Evolutionary conservation across 2,797 vertebrate genomes (phyloP).

Genomic region (Enteromius treurensis): DNA sequence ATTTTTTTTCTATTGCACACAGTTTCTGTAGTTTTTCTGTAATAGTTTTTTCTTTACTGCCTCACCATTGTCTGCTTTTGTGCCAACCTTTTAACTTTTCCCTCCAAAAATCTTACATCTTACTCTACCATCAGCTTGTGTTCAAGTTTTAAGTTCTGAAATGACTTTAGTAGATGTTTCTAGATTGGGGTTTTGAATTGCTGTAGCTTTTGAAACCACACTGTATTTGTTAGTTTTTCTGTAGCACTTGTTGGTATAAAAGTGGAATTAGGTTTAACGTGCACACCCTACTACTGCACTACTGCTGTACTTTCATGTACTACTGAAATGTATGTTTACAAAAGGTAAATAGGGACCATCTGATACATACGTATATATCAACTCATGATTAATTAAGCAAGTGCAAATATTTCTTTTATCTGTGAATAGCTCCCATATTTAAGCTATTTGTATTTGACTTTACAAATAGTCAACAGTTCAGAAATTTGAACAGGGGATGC

Average conservation of each 20-base stretch:
- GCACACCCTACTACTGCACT: constrained; percentile 8
- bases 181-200: background rate
- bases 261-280: background rate
- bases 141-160: background rate
- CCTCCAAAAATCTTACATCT: background rate
- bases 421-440: background rate
- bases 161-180: background rate
- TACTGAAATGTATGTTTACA: constrained; percentile 36
- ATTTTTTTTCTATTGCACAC: background rate
- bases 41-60: background rate
- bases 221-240: background rate
- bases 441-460: background rate
- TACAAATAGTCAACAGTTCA: background rate
- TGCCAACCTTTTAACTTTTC: constrained; percentile 13
- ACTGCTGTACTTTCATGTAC: background rate
- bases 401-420: background rate
- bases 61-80: constrained; percentile 13
- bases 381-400: background rate
- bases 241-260: background rate
- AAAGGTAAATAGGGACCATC: constrained; percentile 29
- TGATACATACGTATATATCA: background rate
- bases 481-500: background rate
- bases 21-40: background rate
- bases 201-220: background rate
- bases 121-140: background rate